Base-by-base conservation (phyloP, 2,797 vertebrate genomes). In the Leontocebus nigricollis region DNA sequence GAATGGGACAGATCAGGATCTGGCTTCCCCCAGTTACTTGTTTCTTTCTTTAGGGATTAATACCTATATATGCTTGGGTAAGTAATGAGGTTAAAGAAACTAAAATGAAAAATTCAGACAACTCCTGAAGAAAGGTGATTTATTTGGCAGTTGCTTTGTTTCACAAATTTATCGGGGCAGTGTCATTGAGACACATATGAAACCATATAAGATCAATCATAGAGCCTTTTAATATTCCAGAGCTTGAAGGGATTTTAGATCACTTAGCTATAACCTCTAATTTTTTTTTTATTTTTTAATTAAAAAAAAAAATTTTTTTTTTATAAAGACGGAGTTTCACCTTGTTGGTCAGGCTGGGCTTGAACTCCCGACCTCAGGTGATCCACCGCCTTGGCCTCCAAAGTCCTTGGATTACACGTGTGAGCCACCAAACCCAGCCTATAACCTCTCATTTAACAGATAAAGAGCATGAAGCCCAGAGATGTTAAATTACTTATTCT, bases 391-490 rank as follows among this genome's bases (percentile, higher is more conserved):
- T 50, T 50, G 48, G 48, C 48, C 14, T 50, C 48, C 48, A 50
- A 50, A 15, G 48, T 50, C 14, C 48, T 50, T 50, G 48, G 48
- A 50, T 50, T 50, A 50, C 14, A 50, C 14, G 48, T 14, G 1
- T 50, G 48, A 50, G 14, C 48, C 14, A 50, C 48, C 14, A 50
- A 4, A 4, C 48, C 48, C 48, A 4, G 48, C 48, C 55, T 73
- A 7, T 67, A 83, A 41, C 41, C 36, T 96, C 70, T 88, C 19
- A n/a, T 82, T 89, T 82, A 85, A 95, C 67, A 97, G 81, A 48
- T 80, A 85, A 94, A 77, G 80, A 82, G 4, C 4, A 3, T 14
- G 33, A 90, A n/a, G 39, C 67, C 57, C 41, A 57, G 77, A 90
- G 77, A 64, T 1, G 1, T 7, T 92, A 86, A 50, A 12, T 86